A percentile compares a stretch with the other conserved stretches of the same genome.
phyloP scores from a whole-genome alignment of 1,140 invertebrate species.

The Drosophila insularis region DNA sequence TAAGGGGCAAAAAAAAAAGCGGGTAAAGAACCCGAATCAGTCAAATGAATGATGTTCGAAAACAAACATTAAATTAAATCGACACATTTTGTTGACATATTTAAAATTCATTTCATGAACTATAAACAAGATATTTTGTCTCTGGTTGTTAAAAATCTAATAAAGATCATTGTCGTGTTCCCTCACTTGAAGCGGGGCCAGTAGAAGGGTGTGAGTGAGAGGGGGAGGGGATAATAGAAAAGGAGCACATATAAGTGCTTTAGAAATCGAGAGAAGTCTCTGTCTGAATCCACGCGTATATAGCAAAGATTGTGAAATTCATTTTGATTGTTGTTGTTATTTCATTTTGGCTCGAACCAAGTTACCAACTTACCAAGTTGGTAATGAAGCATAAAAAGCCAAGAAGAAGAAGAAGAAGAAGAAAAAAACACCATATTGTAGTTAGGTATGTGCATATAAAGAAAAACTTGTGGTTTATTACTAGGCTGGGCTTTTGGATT shows the following conservation, averaged over 20 bases:
- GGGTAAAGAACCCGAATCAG: not conserved
- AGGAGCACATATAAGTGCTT: conserved; percentile 3
- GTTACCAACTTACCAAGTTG: conserved; percentile 6
- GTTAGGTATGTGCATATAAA: conserved; percentile 4
- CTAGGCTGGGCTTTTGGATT: not conserved
- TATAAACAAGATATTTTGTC: conserved; percentile 5
- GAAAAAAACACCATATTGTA: not conserved
- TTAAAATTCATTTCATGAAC: conserved; percentile 10
- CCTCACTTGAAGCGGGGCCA: not conserved
- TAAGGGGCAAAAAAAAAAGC: not conserved
- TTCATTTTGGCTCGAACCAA: conserved; percentile 6
- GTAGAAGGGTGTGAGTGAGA: not conserved
- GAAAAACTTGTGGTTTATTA: conserved; percentile 9
- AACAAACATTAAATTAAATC: not conserved
- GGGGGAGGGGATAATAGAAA: too few relatives aligned
- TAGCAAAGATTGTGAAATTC: conserved; percentile 8
- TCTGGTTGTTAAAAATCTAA: conserved; percentile 15
- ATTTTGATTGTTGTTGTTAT: too few relatives aligned
- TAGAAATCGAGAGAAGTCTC: not conserved
- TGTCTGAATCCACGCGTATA: not conserved
- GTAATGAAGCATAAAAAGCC: conserved; percentile 1
- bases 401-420: too few relatives aligned
- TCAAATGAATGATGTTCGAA: not conserved
- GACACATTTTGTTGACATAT: not conserved
- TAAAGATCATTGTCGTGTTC: conserved; percentile 17